Percentiles rank a stretch among this genome's conserved stretches.
phyloP scores from a whole-genome alignment of 2,113 vertebrate genomes.

The Reinhardtius hippoglossoides region DNA sequence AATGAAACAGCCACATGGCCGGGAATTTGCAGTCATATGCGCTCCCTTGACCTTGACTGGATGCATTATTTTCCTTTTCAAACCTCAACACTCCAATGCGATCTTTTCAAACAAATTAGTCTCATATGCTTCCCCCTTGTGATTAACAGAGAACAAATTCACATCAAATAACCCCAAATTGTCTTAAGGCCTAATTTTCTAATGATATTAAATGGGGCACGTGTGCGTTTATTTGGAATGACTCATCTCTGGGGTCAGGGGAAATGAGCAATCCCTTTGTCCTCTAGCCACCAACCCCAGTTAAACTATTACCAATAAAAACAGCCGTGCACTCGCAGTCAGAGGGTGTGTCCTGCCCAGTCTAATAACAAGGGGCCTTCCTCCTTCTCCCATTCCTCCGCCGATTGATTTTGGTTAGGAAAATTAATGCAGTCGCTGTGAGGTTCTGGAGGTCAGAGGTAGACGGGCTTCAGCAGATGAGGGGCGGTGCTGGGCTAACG shows the following conservation, averaged over 20 bases:
- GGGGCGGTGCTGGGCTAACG: slow-evolving; percentile 56
- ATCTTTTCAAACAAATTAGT: slow-evolving; percentile 72
- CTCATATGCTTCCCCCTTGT: slow-evolving; percentile 72
- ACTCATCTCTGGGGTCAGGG: slow-evolving; percentile 60
- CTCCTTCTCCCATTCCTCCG: slow-evolving; percentile 61
- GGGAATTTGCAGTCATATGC: slow-evolving; percentile 74
- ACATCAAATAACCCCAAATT: slow-evolving; percentile 64
- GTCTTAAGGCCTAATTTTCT: slow-evolving; percentile 67
- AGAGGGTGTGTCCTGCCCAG: slow-evolving; percentile 67
- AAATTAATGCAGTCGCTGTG: slow-evolving; percentile 74
- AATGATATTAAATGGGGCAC: slow-evolving; percentile 65
- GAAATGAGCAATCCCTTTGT: slow-evolving; percentile 74
- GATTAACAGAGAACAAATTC: slow-evolving; percentile 70
- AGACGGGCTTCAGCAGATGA: slow-evolving; percentile 67
- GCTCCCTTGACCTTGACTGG: slow-evolving; percentile 54
- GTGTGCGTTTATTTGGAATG: slow-evolving; percentile 73
- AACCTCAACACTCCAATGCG: slow-evolving; percentile 51
- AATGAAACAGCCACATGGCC: slow-evolving; percentile 67
- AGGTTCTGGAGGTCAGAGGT: slow-evolving; percentile 76
- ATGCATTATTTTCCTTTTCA: slow-evolving; percentile 48
- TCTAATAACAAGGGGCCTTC: slow-evolving; percentile 69
- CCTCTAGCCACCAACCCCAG: slow-evolving; percentile 48
- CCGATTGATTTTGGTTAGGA: slow-evolving; percentile 79
- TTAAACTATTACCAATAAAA: slow-evolving; percentile 76
- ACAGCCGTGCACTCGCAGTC: slow-evolving; percentile 56